phyloP scores from a whole-genome alignment of 92 coral and sea anemone species.

The Pocillopora grandis region DNA sequence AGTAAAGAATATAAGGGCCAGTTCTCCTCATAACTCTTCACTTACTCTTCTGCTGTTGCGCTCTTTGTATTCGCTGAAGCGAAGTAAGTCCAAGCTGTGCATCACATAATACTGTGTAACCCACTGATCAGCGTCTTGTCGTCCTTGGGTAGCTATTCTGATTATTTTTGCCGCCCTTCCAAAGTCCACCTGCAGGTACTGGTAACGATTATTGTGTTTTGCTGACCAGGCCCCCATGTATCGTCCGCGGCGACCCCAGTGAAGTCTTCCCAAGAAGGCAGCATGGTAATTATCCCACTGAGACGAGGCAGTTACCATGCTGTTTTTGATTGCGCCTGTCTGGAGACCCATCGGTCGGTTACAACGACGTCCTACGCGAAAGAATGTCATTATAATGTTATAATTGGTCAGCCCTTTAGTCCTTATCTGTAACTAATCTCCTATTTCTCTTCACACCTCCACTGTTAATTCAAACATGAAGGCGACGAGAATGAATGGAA shows the following conservation, averaged over 20 bases:
- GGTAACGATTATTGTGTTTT: constrained; percentile 53
- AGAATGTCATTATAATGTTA: too few species aligned
- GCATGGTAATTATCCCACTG: constrained; percentile 42
- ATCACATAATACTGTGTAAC: constrained; percentile 53
- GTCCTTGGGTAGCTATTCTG: constrained; percentile 67
- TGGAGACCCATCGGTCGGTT: constrained; percentile 75
- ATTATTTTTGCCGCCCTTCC: constrained; percentile 51
- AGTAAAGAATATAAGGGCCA: neutral
- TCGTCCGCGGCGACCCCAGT: constrained; percentile 40
- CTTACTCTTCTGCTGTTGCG: constrained; percentile 58
- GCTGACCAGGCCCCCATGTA: constrained; percentile 69
- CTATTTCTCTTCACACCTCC: too few species aligned
- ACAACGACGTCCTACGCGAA: constrained; percentile 51
- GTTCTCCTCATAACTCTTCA: neutral
- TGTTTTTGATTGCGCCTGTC: constrained; percentile 48
- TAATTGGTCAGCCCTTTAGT: too few species aligned
- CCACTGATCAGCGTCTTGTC: constrained; percentile 66
- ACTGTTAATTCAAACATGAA: too few species aligned
- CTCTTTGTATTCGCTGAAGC: constrained; percentile 58
- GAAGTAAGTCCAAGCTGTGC: constrained; percentile 58
- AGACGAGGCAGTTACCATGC: constrained; percentile 62
- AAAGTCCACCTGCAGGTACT: constrained; percentile 61
- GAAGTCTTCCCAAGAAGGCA: constrained; percentile 47
- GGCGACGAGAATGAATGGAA: too few species aligned
- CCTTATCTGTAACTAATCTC: too few species aligned